phyloP scores from a whole-genome alignment of 2,888 invertebrate species.

The Rhagium mordax region DNA sequence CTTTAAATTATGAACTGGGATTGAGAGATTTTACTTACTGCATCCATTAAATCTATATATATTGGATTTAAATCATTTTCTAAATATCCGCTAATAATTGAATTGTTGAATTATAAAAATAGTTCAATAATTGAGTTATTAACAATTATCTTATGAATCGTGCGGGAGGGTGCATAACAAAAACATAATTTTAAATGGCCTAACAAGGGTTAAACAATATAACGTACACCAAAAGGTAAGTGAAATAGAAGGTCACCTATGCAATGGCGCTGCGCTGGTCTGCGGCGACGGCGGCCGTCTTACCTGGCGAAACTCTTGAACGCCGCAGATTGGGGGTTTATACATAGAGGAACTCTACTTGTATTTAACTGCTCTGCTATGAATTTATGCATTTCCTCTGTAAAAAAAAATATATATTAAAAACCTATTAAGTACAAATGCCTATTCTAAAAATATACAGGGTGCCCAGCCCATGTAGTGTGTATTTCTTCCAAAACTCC shows the following conservation, averaged over 20 bases:
- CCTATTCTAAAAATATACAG: no score
- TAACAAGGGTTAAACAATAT: constrained; percentile 14
- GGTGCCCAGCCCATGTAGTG: no score
- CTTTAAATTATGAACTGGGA: no score
- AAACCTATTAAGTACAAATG: no score
- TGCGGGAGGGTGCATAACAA: background rate
- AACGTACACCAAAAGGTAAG: constrained; percentile 68
- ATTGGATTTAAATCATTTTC: no score
- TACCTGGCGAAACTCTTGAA: constrained; percentile 99
- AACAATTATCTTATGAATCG: background rate
- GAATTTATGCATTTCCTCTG: constrained; percentile 99
- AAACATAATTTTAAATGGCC: background rate
- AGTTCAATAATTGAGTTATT: background rate
- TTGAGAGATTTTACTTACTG: no score
- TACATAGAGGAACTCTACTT: constrained; percentile 97
- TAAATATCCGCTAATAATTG: no score
- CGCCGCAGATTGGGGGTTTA: constrained; percentile 99
- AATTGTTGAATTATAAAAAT: background rate
- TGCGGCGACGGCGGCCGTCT: constrained; percentile 72
- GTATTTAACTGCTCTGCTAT: constrained; percentile 97
- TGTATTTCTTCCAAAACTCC: no score
- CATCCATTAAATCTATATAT: no score
- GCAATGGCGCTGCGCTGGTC: constrained; percentile 72
- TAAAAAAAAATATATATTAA: constrained; percentile 57
- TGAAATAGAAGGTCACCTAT: constrained; percentile 70